A percentile compares a stretch with the other conserved stretches of the same genome.
Conservation (phyloP, 2,888 invertebrate species). For the Anticlea derivata region DNA sequence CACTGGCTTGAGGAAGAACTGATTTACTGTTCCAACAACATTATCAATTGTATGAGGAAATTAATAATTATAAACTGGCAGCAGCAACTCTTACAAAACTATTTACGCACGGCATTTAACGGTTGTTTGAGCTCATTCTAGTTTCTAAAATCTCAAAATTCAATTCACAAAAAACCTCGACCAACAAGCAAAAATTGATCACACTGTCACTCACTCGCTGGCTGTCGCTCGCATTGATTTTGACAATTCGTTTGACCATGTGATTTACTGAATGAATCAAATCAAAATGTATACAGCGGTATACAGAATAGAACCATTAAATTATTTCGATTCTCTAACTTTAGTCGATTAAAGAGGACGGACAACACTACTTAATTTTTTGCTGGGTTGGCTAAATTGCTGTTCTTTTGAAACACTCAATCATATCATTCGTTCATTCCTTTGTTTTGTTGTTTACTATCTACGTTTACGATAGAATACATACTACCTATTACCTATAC, state of each 20-base stretch:
- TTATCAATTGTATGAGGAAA: conserved; percentile 10
- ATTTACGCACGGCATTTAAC: not conserved
- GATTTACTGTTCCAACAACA: conserved; percentile 9
- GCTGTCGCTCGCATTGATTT: conserved; percentile 1
- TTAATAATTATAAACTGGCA: not conserved
- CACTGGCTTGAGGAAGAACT: conserved; percentile 1
- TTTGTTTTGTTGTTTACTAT: too few species aligned
- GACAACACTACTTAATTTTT: too few species aligned
- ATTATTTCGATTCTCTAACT: too few species aligned
- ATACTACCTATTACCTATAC: too few species aligned
- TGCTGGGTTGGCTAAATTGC: too few species aligned
- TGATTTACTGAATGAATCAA: not conserved
- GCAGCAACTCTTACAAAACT: not conserved
- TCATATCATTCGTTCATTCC: conserved; percentile 6
- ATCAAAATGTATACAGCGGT: too few species aligned
- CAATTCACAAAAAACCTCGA: conserved; percentile 1
- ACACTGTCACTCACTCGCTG: not conserved
- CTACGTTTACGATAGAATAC: too few species aligned
- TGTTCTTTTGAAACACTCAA: conserved; percentile 1
- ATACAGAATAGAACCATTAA: too few species aligned
- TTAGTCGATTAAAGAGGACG: too few species aligned
- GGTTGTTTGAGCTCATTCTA: conserved; percentile 2
- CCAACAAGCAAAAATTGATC: conserved; percentile 3
- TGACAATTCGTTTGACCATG: conserved; percentile 4
- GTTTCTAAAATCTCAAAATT: conserved; percentile 1